phyloP scores from a whole-genome alignment of 2,888 invertebrate genomes.

The Ryuthela nishihirai region DNA sequence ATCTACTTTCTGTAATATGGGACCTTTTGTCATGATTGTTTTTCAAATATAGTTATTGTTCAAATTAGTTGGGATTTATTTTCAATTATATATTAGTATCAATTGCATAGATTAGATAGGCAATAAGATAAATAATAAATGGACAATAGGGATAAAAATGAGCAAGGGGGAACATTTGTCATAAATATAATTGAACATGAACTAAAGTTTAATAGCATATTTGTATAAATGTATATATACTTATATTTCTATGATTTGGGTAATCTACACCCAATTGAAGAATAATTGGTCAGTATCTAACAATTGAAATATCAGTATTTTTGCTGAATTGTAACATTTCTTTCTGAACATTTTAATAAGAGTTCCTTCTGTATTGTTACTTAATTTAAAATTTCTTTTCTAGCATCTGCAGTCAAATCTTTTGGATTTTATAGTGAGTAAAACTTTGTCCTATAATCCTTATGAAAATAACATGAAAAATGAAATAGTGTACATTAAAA shows the following conservation, averaged over 20 bases:
- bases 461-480: too few species aligned
- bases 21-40: too few species aligned
- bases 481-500: too few species aligned
- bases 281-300: neutral
- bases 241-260: neutral
- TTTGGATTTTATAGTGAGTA: constrained; percentile 49
- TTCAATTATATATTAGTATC: too few species aligned
- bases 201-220: neutral
- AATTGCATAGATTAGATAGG: too few species aligned
- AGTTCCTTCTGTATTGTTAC: neutral
- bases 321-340: too few species aligned
- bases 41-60: too few species aligned
- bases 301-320: neutral
- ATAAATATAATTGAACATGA: neutral
- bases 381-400: constrained; percentile 3
- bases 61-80: too few species aligned
- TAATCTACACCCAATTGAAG: neutral
- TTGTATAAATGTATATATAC: neutral
- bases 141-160: too few species aligned
- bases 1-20: too few species aligned
- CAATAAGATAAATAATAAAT: too few species aligned
- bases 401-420: constrained; percentile 43
- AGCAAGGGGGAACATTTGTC: neutral
- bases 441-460: neutral
- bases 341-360: too few species aligned